Evolutionary conservation across 1,140 invertebrate species (phyloP).

Genomic region (Drosophila equinoxialis): DNA sequence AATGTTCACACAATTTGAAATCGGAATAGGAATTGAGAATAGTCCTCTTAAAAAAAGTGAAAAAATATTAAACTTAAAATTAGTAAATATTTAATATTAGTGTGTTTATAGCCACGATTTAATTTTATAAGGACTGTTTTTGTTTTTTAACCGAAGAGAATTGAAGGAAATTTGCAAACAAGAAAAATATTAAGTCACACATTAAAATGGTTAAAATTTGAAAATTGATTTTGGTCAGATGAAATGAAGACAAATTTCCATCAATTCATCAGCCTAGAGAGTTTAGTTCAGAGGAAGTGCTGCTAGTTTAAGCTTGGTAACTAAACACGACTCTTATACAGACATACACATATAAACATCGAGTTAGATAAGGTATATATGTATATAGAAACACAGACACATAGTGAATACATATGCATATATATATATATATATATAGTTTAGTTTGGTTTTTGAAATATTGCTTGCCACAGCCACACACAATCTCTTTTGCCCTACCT

Average conservation of each 20-base stretch:
- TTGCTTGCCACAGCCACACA: constrained; percentile 52
- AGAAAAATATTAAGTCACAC: neutral
- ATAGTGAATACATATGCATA: constrained; percentile 27
- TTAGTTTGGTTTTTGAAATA: constrained; percentile 37
- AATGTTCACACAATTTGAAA: constrained; percentile 1
- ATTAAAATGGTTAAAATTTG: neutral
- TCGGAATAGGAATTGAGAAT: constrained; percentile 5
- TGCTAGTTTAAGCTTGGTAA: neutral
- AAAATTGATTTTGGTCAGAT: neutral
- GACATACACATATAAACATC: constrained; percentile 3
- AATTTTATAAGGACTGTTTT: neutral
- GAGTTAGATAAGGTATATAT: constrained; percentile 15
- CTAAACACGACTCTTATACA: constrained; percentile 14
- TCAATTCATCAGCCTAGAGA: constrained; percentile 5
- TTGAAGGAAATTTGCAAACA: neutral
- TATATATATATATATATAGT: constrained; percentile 17
- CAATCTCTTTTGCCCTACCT: constrained; percentile 1
- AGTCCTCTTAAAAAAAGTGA: neutral
- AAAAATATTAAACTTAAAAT: neutral
- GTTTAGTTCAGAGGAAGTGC: neutral
- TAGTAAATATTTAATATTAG: constrained; percentile 27
- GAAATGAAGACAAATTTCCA: neutral
- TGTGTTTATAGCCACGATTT: constrained; percentile 14
- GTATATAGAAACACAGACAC: constrained; percentile 30
- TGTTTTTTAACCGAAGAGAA: neutral